Evolutionary conservation across 2,888 invertebrate genomes (phyloP).

Genomic region (Opisthograptis luteolata): DNA sequence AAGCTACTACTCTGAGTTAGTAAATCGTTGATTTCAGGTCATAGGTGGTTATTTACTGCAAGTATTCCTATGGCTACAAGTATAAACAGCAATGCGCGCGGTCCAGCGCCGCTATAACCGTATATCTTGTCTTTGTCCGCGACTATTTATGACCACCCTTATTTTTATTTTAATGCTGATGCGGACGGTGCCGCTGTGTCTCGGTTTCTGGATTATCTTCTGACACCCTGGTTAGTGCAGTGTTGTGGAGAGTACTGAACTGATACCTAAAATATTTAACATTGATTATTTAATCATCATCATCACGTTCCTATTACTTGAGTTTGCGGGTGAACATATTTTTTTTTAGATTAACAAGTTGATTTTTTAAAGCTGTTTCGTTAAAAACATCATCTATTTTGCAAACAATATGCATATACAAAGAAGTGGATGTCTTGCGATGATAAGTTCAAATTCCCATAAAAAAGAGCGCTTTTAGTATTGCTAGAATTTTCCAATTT

Average conservation of each 20-base stretch:
- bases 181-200: constrained; percentile 78
- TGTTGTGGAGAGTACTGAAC: not conserved
- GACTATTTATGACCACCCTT: constrained; percentile 78
- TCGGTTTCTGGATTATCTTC: constrained; percentile 65
- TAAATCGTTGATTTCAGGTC: constrained; percentile 37
- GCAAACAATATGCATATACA: no score
- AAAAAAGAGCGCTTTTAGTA: no score
- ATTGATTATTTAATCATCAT: no score
- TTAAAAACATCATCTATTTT: no score
- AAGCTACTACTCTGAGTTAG: constrained; percentile 16
- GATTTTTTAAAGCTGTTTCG: no score
- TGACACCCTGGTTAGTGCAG: constrained; percentile 23
- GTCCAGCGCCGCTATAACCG: constrained; percentile 76
- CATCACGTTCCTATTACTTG: no score
- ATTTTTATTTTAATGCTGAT: constrained; percentile 85
- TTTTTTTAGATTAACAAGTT: no score
- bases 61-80: constrained; percentile 21
- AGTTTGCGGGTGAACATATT: no score
- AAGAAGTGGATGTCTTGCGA: no score
- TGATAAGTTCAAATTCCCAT: no score
- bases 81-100: constrained; percentile 50
- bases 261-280: not conserved
- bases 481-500: no score
- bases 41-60: constrained; percentile 33
- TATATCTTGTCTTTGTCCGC: constrained; percentile 81